Evolutionary conservation across 2,113 vertebrate species (phyloP).

Genomic region (Lophura nycthemera): DNA sequence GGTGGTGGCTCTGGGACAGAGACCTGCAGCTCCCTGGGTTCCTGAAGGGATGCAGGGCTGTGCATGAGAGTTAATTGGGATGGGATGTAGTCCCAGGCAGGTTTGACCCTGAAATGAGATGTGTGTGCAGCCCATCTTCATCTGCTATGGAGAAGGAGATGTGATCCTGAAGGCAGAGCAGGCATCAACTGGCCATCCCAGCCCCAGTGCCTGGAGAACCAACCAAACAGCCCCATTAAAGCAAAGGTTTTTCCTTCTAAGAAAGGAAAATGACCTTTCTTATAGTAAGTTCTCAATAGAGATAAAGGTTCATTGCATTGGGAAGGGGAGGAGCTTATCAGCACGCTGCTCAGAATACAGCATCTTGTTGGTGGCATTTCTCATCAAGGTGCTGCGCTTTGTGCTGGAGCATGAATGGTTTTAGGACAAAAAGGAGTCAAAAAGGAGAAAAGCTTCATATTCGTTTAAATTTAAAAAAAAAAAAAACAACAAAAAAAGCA

Average conservation of each 20-base stretch:
- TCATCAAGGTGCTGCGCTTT: background rate
- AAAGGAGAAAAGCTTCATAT: background rate
- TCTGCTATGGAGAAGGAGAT: background rate
- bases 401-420: background rate
- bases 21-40: background rate
- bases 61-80: background rate
- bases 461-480: background rate
- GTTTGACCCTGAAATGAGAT: background rate
- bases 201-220: rapidly evolving
- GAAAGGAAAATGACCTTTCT: background rate
- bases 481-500: background rate
- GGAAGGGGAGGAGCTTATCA: background rate
- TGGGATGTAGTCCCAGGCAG: background rate
- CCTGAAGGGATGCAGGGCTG: background rate
- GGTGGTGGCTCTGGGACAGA: rapidly evolving
- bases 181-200: background rate
- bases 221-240: rapidly evolving
- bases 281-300: background rate
- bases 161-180: rapidly evolving
- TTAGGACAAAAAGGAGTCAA: background rate
- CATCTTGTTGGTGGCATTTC: background rate
- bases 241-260: rapidly evolving
- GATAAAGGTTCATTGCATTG: rapidly evolving
- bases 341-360: background rate
- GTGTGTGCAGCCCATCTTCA: rapidly evolving